phyloP scores from a whole-genome alignment of 2,888 invertebrate species.

The Unio delphinus region DNA sequence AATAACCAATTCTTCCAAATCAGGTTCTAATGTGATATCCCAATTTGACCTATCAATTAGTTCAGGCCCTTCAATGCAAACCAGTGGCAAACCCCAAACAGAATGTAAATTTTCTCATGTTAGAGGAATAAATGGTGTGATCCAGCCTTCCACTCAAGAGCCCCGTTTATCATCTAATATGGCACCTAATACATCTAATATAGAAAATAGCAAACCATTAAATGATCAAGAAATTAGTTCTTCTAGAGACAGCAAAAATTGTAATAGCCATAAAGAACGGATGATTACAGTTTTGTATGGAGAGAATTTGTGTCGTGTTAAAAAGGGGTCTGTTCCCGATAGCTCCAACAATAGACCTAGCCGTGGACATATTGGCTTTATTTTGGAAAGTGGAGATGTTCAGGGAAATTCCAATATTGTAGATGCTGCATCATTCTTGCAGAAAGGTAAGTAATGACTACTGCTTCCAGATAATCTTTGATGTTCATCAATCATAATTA shows the following conservation, averaged over 20 bases:
- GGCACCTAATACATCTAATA: background rate
- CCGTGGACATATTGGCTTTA: conserved; percentile 27
- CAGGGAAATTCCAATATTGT: conserved; percentile 35
- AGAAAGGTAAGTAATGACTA: conserved; percentile 31
- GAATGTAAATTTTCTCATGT: conserved; percentile 14
- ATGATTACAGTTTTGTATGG: conserved; percentile 32
- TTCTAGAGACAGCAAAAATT: too few species aligned
- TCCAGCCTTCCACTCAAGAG: conserved; percentile 14
- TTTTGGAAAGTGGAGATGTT: conserved; percentile 22
- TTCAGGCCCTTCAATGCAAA: background rate
- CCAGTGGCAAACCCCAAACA: conserved; percentile 1
- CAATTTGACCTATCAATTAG: background rate
- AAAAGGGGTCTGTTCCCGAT: conserved; percentile 21
- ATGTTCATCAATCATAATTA: too few species aligned
- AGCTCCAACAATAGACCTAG: conserved; percentile 34
- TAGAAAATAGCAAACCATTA: too few species aligned
- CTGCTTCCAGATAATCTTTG: too few species aligned
- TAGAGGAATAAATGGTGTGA: conserved; percentile 28
- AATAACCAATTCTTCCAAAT: conserved; percentile 1
- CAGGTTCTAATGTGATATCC: background rate
- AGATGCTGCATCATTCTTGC: conserved; percentile 42
- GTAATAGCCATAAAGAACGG: too few species aligned
- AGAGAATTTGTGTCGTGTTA: conserved; percentile 26
- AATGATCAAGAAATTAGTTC: too few species aligned
- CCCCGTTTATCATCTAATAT: background rate